Percentiles rank a stretch among this genome's conserved stretches.
Conservation (phyloP, 2,113 vertebrate genomes). For the Carettochelys insculpta region DNA sequence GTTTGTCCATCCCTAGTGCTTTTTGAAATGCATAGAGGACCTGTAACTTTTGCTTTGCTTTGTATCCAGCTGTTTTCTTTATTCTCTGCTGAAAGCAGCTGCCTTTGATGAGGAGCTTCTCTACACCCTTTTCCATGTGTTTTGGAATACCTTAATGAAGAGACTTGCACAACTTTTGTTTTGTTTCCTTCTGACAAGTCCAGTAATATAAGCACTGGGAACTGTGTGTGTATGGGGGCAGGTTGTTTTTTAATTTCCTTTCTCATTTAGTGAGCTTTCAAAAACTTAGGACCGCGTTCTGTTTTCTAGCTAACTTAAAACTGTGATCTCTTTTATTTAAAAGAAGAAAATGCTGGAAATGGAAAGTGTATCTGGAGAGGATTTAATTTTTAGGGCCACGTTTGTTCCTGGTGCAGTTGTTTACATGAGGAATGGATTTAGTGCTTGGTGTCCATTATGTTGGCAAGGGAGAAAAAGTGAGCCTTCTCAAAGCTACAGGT, state of each 20-base stretch:
- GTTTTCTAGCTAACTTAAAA: background rate
- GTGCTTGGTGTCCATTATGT: background rate
- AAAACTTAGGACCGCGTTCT: background rate
- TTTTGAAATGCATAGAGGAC: background rate
- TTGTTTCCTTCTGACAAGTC: constrained; percentile 30
- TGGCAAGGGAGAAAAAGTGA: background rate
- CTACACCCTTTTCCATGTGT: background rate
- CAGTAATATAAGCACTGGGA: background rate
- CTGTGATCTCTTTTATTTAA: background rate
- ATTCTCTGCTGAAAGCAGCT: constrained; percentile 19
- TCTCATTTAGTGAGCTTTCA: background rate
- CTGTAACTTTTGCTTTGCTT: background rate
- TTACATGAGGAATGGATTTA: background rate
- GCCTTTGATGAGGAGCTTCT: accelerated
- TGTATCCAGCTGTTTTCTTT: background rate
- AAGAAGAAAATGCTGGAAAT: background rate
- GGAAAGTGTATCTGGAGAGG: background rate
- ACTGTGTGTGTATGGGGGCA: too few relatives aligned
- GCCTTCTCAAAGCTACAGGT: constrained; percentile 26
- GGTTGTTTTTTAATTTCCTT: constrained; percentile 41
- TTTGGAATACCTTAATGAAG: background rate
- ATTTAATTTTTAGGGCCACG: background rate
- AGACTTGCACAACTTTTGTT: background rate
- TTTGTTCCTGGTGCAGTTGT: background rate
- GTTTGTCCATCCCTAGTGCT: background rate